Evolutionary conservation across 2,888 invertebrate genomes (phyloP).

Genomic region (Ommatoiulus sabulosus): DNA sequence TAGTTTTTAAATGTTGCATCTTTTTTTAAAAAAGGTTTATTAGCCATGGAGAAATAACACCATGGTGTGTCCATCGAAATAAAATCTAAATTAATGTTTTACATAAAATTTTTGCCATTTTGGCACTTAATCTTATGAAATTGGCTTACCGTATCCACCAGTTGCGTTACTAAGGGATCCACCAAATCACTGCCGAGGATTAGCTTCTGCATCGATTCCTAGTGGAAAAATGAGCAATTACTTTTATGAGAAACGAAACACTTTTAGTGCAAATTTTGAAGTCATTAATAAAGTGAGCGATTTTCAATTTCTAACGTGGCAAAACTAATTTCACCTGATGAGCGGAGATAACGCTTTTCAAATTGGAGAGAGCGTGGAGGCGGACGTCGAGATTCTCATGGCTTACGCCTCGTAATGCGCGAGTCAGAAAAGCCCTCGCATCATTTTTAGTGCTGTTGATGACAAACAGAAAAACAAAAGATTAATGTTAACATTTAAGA

Average conservation of each 20-base stretch:
- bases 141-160: constrained; percentile 56
- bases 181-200: constrained; percentile 56
- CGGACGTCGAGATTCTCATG: constrained; percentile 87
- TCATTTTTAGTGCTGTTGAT: constrained; percentile 61
- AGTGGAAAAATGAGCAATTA: not conserved
- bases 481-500: not conserved
- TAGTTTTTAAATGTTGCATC: too few relatives aligned
- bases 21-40: too few relatives aligned
- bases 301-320: too few relatives aligned
- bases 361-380: constrained; percentile 77
- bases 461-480: not conserved
- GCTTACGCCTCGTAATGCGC: constrained; percentile 66
- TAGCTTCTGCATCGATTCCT: constrained; percentile 23
- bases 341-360: not conserved
- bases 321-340: not conserved
- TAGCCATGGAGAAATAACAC: too few relatives aligned
- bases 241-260: not conserved
- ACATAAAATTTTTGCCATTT: too few relatives aligned
- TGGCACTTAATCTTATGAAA: too few relatives aligned
- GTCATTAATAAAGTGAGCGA: too few relatives aligned
- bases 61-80: too few relatives aligned
- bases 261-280: too few relatives aligned
- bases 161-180: constrained; percentile 56
- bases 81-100: too few relatives aligned
- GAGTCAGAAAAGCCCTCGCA: constrained; percentile 63